Conservation (phyloP, 2,888 invertebrate genomes). For the Cantharis rufa region DNA sequence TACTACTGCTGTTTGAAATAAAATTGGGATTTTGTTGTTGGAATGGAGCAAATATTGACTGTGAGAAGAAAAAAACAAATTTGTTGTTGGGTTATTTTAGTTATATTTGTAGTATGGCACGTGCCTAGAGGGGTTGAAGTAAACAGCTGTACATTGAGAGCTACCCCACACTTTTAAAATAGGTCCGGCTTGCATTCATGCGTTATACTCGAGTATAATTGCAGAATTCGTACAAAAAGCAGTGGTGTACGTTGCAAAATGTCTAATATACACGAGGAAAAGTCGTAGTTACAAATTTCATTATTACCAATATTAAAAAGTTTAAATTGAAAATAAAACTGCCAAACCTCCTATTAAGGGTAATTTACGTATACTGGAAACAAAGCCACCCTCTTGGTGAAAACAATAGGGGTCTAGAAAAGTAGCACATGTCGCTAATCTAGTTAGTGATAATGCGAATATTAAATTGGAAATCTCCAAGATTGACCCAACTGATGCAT, state of each 20-base stretch:
- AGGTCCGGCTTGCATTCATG: conserved; percentile 11
- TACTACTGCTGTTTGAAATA: not conserved
- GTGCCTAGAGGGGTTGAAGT: conserved; percentile 29
- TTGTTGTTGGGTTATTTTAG: not conserved
- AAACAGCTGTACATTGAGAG: conserved; percentile 33
- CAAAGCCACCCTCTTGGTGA: conserved; percentile 5
- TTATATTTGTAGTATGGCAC: conserved; percentile 30
- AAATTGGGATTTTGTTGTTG: not conserved
- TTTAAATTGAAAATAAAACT: not conserved
- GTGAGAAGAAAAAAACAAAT: not conserved
- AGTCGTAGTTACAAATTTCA: not conserved
- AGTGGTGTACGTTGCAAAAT: conserved; percentile 3
- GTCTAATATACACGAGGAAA: not conserved
- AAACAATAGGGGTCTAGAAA: conserved; percentile 5
- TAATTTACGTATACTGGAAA: conserved; percentile 3
- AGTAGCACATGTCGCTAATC: conserved; percentile 24
- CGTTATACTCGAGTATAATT: conserved; percentile 4
- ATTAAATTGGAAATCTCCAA: conserved; percentile 50
- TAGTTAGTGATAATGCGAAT: conserved; percentile 28
- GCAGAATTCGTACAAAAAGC: not conserved
- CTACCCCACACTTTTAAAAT: conserved; percentile 15
- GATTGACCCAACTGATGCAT: conserved; percentile 5
- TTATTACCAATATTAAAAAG: not conserved
- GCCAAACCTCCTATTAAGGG: not conserved
- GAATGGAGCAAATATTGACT: not conserved